A percentile compares a stretch with the other conserved stretches of the same genome.
These are phyloP conservation scores for Flabesymbios commensalis DNA, from an alignment of 2,888 invertebrate species.

Conservation along the genomic window DNA sequence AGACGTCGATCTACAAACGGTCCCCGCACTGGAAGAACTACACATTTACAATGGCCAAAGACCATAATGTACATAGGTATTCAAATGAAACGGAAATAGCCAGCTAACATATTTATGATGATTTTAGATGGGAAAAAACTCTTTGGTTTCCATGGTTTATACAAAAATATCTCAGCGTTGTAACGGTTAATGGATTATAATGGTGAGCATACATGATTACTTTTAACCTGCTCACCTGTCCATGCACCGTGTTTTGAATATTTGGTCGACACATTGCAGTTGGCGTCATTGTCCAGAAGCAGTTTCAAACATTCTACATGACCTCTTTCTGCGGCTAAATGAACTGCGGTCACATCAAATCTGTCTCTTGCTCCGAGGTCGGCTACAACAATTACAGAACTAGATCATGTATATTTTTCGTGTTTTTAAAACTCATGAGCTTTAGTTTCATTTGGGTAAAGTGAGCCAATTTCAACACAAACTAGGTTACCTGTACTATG, in stretches of 20 bases:
- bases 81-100: no score
- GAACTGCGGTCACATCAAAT: constrained; percentile 57
- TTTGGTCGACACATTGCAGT: constrained; percentile 50
- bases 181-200: background rate
- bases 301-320: constrained; percentile 45
- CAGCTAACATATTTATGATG: background rate
- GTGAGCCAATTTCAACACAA: no score
- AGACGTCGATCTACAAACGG: no score
- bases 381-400: constrained; percentile 37
- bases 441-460: no score
- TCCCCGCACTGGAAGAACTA: no score
- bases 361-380: constrained; percentile 52
- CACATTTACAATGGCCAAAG: no score
- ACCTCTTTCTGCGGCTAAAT: constrained; percentile 56
- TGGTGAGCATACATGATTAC: background rate
- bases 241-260: constrained; percentile 54
- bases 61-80: no score
- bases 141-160: no score
- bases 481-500: no score
- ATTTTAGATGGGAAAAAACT: background rate
- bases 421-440: no score
- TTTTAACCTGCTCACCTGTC: constrained; percentile 39
- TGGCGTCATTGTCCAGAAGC: constrained; percentile 51
- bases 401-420: background rate
- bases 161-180: no score